Base-by-base conservation (phyloP, 2,888 invertebrate genomes). In the Encarsia formosa region DNA sequence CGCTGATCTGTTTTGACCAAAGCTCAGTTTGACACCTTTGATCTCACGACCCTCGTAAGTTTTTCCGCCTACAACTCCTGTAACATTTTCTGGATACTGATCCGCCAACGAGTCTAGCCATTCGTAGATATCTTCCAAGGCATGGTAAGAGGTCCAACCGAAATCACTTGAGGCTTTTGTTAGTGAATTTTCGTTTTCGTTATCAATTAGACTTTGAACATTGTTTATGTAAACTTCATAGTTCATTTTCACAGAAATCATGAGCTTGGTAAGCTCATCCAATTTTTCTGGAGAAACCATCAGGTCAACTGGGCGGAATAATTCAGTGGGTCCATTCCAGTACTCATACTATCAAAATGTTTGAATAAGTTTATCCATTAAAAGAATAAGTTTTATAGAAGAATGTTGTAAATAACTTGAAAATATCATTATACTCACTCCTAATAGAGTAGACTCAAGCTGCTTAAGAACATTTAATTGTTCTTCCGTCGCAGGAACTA, bases 1-100 rank as follows among this genome's bases (percentile, higher is more conserved):
- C 0, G 74, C 80, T 11, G 78, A 81, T 59, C 79, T 78, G 20
- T 68, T 68, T 3, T 69, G 62, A 3, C 61, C 61, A 52, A 76
- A 74, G 52, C 78, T 73, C 67, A 79, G 76, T 40, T 81, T 82
- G 4, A 84, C 67, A 0, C 85, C 85, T 39, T 79, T 68, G 57
- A 85, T 81, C 22, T 77, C 65, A 15, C 84, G 78, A 0, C 80
- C 79, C 63, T 86, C 80, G 62, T 80, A 81, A 22, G 80, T 78
- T 45, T 57, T 57, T 2, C 77, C 77, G 20, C 61, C 67, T 6
- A 61, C 55, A n/a, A 83, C 63, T 2, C 80, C 60, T 47, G 79
- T 68, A 0, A 81, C 77, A 38, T 69, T 71, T 1, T 76, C 61
- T 0, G 81, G 77, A 60, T 80, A 71, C 1, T 65, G 38, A 3